Percentiles rank a stretch among this genome's conserved stretches.
Conservation (phyloP, 2,113 vertebrate species). For the Xiphophorus couchianus region DNA sequence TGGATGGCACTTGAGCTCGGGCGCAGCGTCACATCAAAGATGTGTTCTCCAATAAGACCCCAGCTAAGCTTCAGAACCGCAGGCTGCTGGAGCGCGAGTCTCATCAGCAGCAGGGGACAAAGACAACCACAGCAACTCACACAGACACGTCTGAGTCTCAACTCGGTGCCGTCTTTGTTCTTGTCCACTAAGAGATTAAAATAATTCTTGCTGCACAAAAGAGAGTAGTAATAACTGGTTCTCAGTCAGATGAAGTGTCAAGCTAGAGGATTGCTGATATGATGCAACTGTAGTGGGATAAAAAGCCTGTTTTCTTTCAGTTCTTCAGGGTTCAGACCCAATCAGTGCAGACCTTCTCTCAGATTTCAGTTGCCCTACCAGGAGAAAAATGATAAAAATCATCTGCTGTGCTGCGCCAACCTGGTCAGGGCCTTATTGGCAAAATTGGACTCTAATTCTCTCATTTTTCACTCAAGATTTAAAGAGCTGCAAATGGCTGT, state of each 20-base stretch:
- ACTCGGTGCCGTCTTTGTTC: slow-evolving; percentile 10
- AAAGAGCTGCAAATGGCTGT: background rate
- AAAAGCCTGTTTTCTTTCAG: slow-evolving; percentile 14
- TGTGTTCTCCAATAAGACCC: slow-evolving; percentile 42
- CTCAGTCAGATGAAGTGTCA: slow-evolving; percentile 18
- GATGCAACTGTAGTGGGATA: slow-evolving; percentile 10
- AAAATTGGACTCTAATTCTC: slow-evolving; percentile 33
- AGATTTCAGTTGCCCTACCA: slow-evolving; percentile 62
- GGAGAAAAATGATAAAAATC: slow-evolving; percentile 55
- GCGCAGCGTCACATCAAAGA: slow-evolving; percentile 43
- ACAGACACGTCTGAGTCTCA: slow-evolving; percentile 28
- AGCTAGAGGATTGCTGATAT: slow-evolving; percentile 14
- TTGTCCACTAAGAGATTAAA: slow-evolving; percentile 12
- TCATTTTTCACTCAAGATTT: slow-evolving; percentile 53
- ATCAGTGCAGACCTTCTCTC: slow-evolving; percentile 62
- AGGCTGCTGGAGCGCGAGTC: slow-evolving; percentile 26
- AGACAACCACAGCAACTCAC: slow-evolving; percentile 30
- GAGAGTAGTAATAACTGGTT: background rate
- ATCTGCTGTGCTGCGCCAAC: slow-evolving; percentile 39
- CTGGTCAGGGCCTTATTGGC: slow-evolving; percentile 30
- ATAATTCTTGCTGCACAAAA: slow-evolving; percentile 5
- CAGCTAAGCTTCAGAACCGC: slow-evolving; percentile 38
- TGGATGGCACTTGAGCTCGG: slow-evolving; percentile 24
- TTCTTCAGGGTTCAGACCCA: slow-evolving; percentile 28
- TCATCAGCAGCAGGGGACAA: slow-evolving; percentile 13